Evolutionary conservation across 2,797 vertebrate genomes (phyloP).

Genomic region (Spheniscus humboldti): DNA sequence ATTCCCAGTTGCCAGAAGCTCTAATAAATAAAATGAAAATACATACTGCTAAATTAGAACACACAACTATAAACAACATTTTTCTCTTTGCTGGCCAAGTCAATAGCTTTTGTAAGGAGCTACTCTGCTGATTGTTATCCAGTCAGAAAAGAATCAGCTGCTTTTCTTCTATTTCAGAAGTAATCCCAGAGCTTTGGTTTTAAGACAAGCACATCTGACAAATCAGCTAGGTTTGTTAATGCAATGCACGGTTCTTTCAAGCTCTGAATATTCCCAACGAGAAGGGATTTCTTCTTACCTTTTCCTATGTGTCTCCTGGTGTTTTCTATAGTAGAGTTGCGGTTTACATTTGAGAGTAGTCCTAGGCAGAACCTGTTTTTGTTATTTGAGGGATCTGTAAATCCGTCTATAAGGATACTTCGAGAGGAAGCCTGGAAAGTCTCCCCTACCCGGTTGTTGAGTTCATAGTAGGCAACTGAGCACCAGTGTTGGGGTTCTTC

Average conservation of each 20-base stretch:
- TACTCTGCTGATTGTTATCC: constrained; percentile 14
- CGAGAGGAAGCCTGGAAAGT: constrained; percentile 93
- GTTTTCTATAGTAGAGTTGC: constrained; percentile 97
- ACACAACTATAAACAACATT: constrained; percentile 54
- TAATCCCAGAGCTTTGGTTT: not conserved
- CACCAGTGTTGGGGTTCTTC: constrained; percentile 97
- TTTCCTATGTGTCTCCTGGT: constrained; percentile 97
- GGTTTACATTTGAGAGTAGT: constrained; percentile 95
- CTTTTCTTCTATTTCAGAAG: constrained; percentile 26
- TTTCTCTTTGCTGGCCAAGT: constrained; percentile 2
- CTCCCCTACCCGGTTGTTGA: constrained; percentile 95
- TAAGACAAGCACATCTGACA: not conserved
- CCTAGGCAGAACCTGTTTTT: constrained; percentile 97
- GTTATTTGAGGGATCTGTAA: constrained; percentile 97
- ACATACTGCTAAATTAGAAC: constrained; percentile 55
- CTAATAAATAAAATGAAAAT: constrained; percentile 64
- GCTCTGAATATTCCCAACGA: not conserved
- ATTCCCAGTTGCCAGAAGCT: constrained; percentile 55
- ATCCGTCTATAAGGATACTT: constrained; percentile 93
- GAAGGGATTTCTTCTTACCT: constrained; percentile 75
- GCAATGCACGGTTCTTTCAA: not conserved
- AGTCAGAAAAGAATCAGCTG: constrained; percentile 8
- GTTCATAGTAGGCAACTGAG: constrained; percentile 96
- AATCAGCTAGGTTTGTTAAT: not conserved
- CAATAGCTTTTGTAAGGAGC: constrained; percentile 30